These are phyloP conservation scores for Leptinotarsa lineolata DNA, from an alignment of 1,140 invertebrate species.

Conservation along the genomic window DNA sequence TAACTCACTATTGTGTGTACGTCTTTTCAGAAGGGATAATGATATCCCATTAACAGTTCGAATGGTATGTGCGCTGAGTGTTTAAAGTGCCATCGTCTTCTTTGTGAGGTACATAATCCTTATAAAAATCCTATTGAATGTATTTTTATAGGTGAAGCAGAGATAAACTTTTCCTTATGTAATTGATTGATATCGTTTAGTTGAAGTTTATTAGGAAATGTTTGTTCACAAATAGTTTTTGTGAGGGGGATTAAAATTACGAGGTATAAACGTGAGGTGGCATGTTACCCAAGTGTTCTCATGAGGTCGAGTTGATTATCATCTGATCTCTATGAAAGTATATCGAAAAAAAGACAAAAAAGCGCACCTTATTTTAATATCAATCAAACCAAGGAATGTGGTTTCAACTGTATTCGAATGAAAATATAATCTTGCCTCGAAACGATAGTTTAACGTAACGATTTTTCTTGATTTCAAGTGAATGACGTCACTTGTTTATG, in stretches of 20 bases:
- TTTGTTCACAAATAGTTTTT: slow-evolving; percentile 17
- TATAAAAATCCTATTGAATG: slow-evolving; percentile 25
- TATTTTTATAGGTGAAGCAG: slow-evolving; percentile 11
- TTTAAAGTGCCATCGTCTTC: slow-evolving; percentile 22
- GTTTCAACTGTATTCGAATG: too few species aligned
- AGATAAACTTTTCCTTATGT: slow-evolving; percentile 9
- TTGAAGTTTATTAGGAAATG: slow-evolving; percentile 21
- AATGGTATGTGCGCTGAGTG: slow-evolving; percentile 18
- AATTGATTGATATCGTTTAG: slow-evolving; percentile 24
- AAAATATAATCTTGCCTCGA: too few species aligned
- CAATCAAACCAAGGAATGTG: too few species aligned
- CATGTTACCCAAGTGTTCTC: background rate
- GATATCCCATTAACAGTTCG: slow-evolving; percentile 21
- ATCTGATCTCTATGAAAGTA: too few species aligned
- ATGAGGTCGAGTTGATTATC: too few species aligned
- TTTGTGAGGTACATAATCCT: slow-evolving; percentile 24
- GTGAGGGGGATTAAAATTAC: slow-evolving; percentile 15
- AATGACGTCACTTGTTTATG: too few species aligned
- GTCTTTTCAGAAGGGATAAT: slow-evolving; percentile 21
- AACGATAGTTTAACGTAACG: too few species aligned
- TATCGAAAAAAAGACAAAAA: too few species aligned
- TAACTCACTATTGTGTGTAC: slow-evolving; percentile 14
- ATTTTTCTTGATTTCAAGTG: too few species aligned
- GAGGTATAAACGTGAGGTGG: background rate
- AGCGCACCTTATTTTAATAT: too few species aligned